Evolutionary conservation across 2,797 vertebrate genomes (phyloP).

Genomic region (Myripristis murdjan): DNA sequence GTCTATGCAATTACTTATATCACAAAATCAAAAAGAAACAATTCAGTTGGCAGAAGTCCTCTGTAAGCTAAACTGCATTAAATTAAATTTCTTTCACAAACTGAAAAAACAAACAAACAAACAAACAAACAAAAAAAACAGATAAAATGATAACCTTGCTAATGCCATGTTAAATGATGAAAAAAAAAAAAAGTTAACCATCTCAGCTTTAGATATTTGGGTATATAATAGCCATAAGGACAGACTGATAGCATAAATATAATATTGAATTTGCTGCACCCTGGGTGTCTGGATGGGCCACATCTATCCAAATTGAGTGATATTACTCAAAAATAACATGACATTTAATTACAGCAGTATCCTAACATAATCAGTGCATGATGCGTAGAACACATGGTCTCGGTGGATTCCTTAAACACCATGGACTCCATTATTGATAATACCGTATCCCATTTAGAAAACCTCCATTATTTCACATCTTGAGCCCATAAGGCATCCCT

Average conservation of each 20-base stretch:
- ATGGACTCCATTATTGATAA: conserved; percentile 62
- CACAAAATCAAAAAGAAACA: background rate
- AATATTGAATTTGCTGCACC: conserved; percentile 5
- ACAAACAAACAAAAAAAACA: too few species aligned
- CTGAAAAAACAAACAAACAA: background rate
- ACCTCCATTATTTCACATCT: conserved; percentile 70
- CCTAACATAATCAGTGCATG: conserved; percentile 45
- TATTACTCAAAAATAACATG: conserved; percentile 41
- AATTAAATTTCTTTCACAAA: too few species aligned
- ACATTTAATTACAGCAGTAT: conserved; percentile 40
- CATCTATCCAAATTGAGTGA: background rate
- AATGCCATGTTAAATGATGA: conserved; percentile 24
- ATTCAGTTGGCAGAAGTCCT: background rate
- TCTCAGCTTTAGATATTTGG: conserved; percentile 17
- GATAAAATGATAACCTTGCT: background rate
- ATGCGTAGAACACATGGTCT: conserved; percentile 7
- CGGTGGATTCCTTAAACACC: conserved; percentile 56
- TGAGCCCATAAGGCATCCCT: conserved; percentile 62
- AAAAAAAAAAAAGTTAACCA: background rate
- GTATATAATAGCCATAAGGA: conserved; percentile 18
- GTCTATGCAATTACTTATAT: background rate
- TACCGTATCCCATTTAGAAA: conserved; percentile 51
- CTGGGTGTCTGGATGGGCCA: conserved; percentile 16
- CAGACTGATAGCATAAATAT: conserved; percentile 29
- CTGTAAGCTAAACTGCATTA: background rate